Evolutionary conservation across 2,888 invertebrate species (phyloP).

Genomic region (Campoplex capitator): DNA sequence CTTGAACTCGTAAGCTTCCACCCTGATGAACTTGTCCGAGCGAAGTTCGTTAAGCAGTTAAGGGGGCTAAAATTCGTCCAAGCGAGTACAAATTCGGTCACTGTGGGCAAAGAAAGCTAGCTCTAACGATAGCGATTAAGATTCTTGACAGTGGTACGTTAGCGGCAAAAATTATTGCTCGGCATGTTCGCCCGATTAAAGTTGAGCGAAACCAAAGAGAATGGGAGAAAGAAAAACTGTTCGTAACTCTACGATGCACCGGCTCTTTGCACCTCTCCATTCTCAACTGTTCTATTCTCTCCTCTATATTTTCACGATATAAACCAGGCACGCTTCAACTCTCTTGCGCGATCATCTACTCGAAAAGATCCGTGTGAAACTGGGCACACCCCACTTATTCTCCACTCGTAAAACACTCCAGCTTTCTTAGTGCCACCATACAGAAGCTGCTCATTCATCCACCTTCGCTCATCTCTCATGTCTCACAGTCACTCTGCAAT

Average conservation of each 20-base stretch:
- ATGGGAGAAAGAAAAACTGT: background rate
- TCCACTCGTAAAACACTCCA: constrained; percentile 63
- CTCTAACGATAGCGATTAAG: constrained; percentile 76
- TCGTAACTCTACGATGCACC: constrained; percentile 40
- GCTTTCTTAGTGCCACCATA: constrained; percentile 41
- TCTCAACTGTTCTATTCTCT: constrained; percentile 36
- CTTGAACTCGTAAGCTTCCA: constrained; percentile 39
- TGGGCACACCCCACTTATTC: constrained; percentile 34
- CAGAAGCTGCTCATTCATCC: constrained; percentile 58
- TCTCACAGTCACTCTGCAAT: constrained; percentile 22
- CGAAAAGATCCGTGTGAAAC: constrained; percentile 53
- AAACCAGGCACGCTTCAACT: constrained; percentile 74
- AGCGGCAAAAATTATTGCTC: constrained; percentile 72
- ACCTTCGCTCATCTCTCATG: constrained; percentile 47
- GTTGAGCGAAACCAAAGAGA: constrained; percentile 19
- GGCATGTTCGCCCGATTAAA: constrained; percentile 61
- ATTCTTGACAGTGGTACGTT: constrained; percentile 70
- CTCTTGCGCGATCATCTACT: constrained; percentile 69
- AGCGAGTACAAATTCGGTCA: constrained; percentile 41
- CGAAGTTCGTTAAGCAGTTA: constrained; percentile 15
- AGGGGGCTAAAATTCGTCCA: constrained; percentile 15
- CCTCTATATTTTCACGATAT: constrained; percentile 65
- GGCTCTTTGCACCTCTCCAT: constrained; percentile 47
- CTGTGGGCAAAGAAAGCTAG: constrained; percentile 50
- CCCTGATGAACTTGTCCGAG: constrained; percentile 40